Evolutionary conservation across 2,797 vertebrate genomes (phyloP).

Genomic region (Ciconia nigra): DNA sequence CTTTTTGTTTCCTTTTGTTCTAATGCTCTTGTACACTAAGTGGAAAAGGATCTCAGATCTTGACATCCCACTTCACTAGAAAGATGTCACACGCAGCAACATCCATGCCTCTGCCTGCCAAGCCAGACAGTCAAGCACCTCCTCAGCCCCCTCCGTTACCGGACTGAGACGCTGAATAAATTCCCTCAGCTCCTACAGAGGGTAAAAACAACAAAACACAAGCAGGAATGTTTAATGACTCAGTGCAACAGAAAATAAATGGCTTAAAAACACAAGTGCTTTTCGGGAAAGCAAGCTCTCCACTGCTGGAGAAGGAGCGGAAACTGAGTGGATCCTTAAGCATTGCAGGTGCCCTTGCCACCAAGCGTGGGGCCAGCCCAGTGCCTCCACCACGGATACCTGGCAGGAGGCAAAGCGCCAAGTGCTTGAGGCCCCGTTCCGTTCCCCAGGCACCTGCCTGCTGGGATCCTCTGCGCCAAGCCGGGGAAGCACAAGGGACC

Average conservation of each 20-base stretch:
- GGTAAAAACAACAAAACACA: conserved; percentile 36
- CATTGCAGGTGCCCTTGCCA: background rate
- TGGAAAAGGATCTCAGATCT: conserved; percentile 44
- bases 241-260: conserved; percentile 1
- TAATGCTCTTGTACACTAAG: conserved; percentile 39
- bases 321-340: background rate
- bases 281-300: background rate
- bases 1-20: conserved; percentile 53
- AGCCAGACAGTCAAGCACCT: conserved; percentile 30
- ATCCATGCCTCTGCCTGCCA: background rate
- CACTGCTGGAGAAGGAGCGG: background rate
- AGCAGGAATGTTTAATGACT: conserved; percentile 53
- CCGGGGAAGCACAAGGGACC: background rate
- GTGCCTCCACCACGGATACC: fast-evolving
- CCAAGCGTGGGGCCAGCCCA: background rate
- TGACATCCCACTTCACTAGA: conserved; percentile 51
- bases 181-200: conserved; percentile 33
- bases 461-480: background rate
- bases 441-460: background rate
- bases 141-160: conserved; percentile 5
- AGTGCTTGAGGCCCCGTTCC: background rate
- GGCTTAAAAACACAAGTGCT: conserved; percentile 14
- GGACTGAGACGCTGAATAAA: conserved; percentile 3
- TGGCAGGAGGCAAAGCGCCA: background rate
- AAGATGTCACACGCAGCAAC: conserved; percentile 5